Evolutionary conservation across 2,797 vertebrate genomes (phyloP), one percentile per base, ranked within the genome.

Genomic region (Zenarchopterus dispar): DNA sequence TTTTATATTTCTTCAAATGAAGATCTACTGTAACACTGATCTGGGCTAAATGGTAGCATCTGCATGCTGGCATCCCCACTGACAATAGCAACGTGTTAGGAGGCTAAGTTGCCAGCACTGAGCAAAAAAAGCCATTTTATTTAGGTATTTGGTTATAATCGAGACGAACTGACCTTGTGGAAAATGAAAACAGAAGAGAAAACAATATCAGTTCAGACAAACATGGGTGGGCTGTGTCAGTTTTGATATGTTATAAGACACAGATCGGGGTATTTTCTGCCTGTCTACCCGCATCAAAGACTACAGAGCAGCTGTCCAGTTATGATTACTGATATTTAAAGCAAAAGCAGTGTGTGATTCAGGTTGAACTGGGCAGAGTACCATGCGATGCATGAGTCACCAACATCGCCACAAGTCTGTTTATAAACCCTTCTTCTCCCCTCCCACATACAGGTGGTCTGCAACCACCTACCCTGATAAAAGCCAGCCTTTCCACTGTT

Each of bases 311-410:
- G 49, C 55, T 63, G 60, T 70, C 46, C 62, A 62, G 39, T 76
- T 75, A 24, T 52, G 62, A 75, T 73, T 51, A 59, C 74, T 67
- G 65, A 70, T 43, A 56, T 39, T 5, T 47, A 23, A 6, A 23
- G 60, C 24, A 65, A 31, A 17, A 63, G 24, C 49, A 31, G 51
- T 60, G 56, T 66, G 62, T 56, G 46, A 81, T 78, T 81, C 80
- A 88, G 55, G 60, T 75, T 43, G 61, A 83, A 80, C 49, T 58
- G 55, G 68, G 65, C 72, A 45, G 46, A 67, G 54, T 73, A 68
- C 68, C 62, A 86, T 67, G 64, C 65, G 75, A 82, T 45, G 57
- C 55, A 70, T 84, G 81, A 89, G 58, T 87, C 88, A 86, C 62
- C 55, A 48, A 55, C 64, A 81, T 75, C 4, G 33, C 71, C 78